Evolutionary conservation across 2,888 invertebrate species (phyloP).

Genomic region (Quadroppia sp.): DNA sequence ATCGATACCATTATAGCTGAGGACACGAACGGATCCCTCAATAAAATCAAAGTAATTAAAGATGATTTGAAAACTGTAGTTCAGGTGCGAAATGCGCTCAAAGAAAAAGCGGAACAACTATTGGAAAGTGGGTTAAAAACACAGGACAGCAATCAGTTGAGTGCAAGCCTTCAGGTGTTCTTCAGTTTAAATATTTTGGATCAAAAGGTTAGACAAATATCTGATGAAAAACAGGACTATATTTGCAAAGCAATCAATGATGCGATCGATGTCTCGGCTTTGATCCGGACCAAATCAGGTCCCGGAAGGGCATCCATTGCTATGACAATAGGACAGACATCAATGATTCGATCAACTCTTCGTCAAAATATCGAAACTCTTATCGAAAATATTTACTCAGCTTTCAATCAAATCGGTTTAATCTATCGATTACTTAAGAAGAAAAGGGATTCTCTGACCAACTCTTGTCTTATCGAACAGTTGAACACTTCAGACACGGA

Average conservation of each 20-base stretch:
- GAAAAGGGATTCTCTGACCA: slow-evolving; percentile 57
- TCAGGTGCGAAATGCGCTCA: not conserved
- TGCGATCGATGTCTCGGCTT: slow-evolving; percentile 54
- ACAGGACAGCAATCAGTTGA: slow-evolving; percentile 57
- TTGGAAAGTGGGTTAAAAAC: slow-evolving; percentile 18
- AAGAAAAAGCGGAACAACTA: not conserved
- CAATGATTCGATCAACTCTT: slow-evolving; percentile 64
- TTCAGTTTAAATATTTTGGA: slow-evolving; percentile 58
- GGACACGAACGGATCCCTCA: slow-evolving; percentile 35
- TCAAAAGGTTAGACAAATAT: slow-evolving; percentile 56
- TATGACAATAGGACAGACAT: slow-evolving; percentile 57
- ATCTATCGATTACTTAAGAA: slow-evolving; percentile 58
- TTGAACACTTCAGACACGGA: slow-evolving; percentile 47
- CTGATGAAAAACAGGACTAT: slow-evolving; percentile 54
- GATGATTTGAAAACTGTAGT: slow-evolving; percentile 20
- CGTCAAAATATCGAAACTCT: slow-evolving; percentile 86
- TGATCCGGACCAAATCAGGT: slow-evolving; percentile 20
- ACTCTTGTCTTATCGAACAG: slow-evolving; percentile 59
- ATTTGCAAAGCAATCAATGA: slow-evolving; percentile 56
- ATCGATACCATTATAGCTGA: slow-evolving; percentile 36
- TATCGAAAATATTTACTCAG: slow-evolving; percentile 62
- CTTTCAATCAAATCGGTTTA: slow-evolving; percentile 54
- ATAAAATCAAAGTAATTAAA: slow-evolving; percentile 26
- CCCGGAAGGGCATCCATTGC: slow-evolving; percentile 62
- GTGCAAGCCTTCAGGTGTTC: slow-evolving; percentile 63